Evolutionary conservation across 2,113 vertebrate genomes (phyloP).

Genomic region (Plecotus auritus): DNA sequence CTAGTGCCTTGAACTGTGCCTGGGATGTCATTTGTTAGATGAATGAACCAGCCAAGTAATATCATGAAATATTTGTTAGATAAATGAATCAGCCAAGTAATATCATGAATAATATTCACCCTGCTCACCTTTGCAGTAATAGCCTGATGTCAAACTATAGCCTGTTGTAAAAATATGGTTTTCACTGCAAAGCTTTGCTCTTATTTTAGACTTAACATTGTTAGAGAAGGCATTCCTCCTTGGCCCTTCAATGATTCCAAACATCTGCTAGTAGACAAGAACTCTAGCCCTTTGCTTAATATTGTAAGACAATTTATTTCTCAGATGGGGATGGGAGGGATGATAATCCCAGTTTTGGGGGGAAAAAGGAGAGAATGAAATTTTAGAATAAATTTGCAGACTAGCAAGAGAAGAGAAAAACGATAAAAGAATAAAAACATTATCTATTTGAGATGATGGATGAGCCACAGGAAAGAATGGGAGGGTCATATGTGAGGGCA

Average conservation of each 20-base stretch:
- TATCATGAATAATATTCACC: neutral
- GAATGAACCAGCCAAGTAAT: neutral
- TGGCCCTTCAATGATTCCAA: neutral
- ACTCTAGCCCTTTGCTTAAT: neutral
- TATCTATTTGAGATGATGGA: neutral
- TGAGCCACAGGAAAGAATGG: neutral
- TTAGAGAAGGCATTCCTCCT: neutral
- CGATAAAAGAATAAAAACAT: neutral
- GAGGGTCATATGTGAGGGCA: neutral
- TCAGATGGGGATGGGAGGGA: neutral
- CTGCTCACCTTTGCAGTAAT: neutral
- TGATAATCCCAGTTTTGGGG: neutral
- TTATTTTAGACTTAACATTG: neutral
- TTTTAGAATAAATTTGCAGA: neutral
- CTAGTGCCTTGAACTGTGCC: neutral
- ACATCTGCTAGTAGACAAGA: neutral
- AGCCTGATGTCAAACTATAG: neutral
- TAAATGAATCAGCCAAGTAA: neutral
- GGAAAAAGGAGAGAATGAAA: neutral
- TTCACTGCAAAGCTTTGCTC: neutral
- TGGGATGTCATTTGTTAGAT: neutral
- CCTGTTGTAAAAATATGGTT: neutral
- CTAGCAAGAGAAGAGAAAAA: neutral
- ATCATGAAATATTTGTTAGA: neutral
- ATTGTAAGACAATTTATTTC: neutral